phyloP scores from a whole-genome alignment of 1,140 invertebrate genomes.

The Nomia melanderi region DNA sequence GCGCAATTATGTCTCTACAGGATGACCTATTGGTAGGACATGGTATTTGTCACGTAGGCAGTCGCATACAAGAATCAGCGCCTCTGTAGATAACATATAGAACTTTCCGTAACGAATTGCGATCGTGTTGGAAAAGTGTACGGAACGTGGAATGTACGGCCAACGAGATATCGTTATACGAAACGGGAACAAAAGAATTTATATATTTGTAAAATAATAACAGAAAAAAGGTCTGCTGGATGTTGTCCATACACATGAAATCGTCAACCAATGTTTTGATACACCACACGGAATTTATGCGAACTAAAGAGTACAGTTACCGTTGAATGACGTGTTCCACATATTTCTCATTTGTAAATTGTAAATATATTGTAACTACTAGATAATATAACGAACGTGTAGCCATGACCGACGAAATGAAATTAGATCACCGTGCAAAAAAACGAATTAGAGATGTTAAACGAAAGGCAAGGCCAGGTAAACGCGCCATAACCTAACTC shows the following conservation, averaged over 20 bases:
- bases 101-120: constrained; percentile 20
- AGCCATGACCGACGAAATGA: constrained; percentile 74
- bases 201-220: not conserved
- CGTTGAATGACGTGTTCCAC: constrained; percentile 56
- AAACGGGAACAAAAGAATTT: not conserved
- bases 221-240: not conserved
- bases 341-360: constrained; percentile 51
- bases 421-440: constrained; percentile 87
- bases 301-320: constrained; percentile 61
- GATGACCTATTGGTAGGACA: constrained; percentile 34
- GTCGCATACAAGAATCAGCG: constrained; percentile 27
- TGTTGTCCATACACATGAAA: constrained; percentile 1
- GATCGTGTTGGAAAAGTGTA: not conserved
- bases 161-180: not conserved
- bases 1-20: constrained; percentile 14
- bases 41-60: constrained; percentile 71
- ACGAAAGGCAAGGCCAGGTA: constrained; percentile 93
- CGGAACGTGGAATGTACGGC: not conserved
- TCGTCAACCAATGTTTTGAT: constrained; percentile 43
- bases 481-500: constrained; percentile 66
- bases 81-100: constrained; percentile 28
- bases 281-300: constrained; percentile 59
- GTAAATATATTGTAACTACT: constrained; percentile 55
- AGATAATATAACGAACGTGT: constrained; percentile 45
- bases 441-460: constrained; percentile 94